Evolutionary conservation across 2,888 invertebrate species (phyloP), one percentile per base, ranked within the genome.

Genomic region (Lepidocyrtinus sp.): DNA sequence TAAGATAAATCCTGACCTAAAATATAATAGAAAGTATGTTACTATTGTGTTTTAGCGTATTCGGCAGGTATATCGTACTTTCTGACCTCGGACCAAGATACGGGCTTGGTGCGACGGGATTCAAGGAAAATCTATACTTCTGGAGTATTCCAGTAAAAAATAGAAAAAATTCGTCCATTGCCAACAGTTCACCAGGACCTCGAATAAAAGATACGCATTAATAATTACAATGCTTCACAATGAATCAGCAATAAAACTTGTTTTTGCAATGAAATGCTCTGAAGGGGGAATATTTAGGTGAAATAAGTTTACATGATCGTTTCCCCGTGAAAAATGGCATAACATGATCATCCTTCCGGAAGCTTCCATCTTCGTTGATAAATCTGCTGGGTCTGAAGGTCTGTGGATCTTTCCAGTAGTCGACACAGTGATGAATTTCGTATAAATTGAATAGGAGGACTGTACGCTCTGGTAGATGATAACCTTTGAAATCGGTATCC

Each of bases 311-410:
- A 74, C 85, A 86, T 0, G 76, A 70, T 22, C 86, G 55, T 73
- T 85, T 86, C 62, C 87, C 87, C 24, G 84, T 86, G 63, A 86
- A 86, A 46, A 87, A 87, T 5, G 87, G 84, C 55, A 87, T 86
- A 5, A 87, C 67, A 46, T 82, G 81, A 50, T 87, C 87, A 79
- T 87, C 86, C 63, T 83, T 87, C 3, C 75, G 80, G 24, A 85
- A 75, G n/a, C 59, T 69, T 24, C 84, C 85, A 50, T 83, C 70
- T 7, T 64, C 64, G 12, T 62, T 64, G 5, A 85, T 73, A 61
- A 84, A 85, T 15, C 84, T 36, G n/a, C 83, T 45, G 0, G 85
- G 84, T 2, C 83, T 59, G 50, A 85, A 85, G 19, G 76, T 79
- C 22, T 85, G 69, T 0, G 85, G 85, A 62, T 84, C 84, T 1